phyloP scores from a whole-genome alignment of 2,797 vertebrate genomes.

The Cuculus canorus region DNA sequence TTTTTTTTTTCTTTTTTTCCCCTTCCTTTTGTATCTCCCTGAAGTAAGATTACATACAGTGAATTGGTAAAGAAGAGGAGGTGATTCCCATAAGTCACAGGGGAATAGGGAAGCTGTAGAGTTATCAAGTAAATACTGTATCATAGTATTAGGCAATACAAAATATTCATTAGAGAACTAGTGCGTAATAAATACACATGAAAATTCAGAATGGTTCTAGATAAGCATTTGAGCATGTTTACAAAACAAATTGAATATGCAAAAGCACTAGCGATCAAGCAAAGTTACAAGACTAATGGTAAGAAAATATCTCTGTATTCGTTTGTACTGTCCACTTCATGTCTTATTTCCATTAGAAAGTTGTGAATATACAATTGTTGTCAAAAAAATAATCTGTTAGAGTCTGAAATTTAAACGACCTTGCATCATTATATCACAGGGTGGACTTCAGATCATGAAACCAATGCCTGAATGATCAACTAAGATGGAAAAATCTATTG shows the following conservation, averaged over 20 bases:
- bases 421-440: not conserved
- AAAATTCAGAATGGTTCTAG: not conserved
- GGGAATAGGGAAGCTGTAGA: not conserved
- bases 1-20: rapidly evolving
- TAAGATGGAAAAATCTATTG: not conserved
- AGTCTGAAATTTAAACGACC: not conserved
- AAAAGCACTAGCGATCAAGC: not conserved
- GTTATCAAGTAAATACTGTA: not conserved
- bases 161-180: not conserved
- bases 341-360: not conserved
- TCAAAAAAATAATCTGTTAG: not conserved
- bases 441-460: not conserved
- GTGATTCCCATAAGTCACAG: not conserved
- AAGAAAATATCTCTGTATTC: not conserved
- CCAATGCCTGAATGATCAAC: not conserved
- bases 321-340: not conserved
- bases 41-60: not conserved
- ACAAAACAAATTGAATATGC: not conserved
- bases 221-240: not conserved
- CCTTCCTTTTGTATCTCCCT: not conserved
- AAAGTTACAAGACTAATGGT: not conserved
- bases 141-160: not conserved
- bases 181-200: not conserved
- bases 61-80: not conserved
- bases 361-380: not conserved